phyloP scores from a whole-genome alignment of 2,888 invertebrate genomes.

The Pandemis heparana region DNA sequence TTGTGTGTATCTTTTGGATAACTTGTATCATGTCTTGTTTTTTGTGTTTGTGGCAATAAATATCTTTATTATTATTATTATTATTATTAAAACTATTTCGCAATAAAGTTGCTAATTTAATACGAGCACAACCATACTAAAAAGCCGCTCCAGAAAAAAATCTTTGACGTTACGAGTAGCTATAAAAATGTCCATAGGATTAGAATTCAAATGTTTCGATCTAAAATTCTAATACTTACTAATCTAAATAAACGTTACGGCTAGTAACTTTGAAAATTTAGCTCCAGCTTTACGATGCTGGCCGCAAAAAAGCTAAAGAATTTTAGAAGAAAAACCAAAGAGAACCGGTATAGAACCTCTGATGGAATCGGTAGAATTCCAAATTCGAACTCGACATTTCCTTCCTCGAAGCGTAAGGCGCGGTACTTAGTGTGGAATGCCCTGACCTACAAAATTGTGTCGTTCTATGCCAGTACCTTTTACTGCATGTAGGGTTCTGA shows the following conservation, averaged over 20 bases:
- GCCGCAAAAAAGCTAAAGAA: background rate
- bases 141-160: no score
- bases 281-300: background rate
- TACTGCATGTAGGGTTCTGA: slow-evolving; percentile 26
- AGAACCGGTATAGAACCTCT: slow-evolving; percentile 15
- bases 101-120: no score
- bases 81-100: no score
- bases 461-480: slow-evolving; percentile 29
- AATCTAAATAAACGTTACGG: background rate
- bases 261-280: background rate
- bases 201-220: background rate
- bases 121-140: no score
- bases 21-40: no score
- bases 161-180: background rate
- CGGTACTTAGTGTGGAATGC: slow-evolving; percentile 32
- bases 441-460: slow-evolving; percentile 41
- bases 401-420: slow-evolving; percentile 39
- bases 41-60: no score
- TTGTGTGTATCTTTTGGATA: no score
- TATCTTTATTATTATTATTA: no score
- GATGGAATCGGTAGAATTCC: slow-evolving; percentile 37
- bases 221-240: background rate
- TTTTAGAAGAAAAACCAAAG: slow-evolving; percentile 1
- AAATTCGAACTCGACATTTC: slow-evolving; percentile 41
- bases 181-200: background rate